Evolutionary conservation across 2,888 invertebrate species (phyloP).

Genomic region (Macrosoma leucophasiata): DNA sequence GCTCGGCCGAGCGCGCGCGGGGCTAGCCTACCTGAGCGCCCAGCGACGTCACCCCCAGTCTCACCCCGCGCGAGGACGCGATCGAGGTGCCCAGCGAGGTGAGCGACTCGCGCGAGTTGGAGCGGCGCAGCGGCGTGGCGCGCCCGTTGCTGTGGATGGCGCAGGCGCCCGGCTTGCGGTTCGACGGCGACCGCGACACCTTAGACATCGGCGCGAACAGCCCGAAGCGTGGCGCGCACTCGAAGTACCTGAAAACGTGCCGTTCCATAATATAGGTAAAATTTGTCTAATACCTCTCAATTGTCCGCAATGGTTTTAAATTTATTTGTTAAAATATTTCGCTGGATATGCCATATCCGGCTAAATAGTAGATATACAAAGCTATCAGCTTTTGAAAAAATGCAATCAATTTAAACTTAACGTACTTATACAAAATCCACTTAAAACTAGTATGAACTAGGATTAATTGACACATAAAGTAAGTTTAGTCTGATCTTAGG

Average conservation of each 20-base stretch:
- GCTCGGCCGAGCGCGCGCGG: constrained; percentile 70
- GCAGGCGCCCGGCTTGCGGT: constrained; percentile 78
- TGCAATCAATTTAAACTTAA: too few species aligned
- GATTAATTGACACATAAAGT: too few species aligned
- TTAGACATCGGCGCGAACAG: constrained; percentile 95
- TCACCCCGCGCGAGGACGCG: constrained; percentile 80
- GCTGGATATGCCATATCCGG: too few species aligned
- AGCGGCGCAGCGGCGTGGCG: constrained; percentile 77
- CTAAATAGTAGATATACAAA: too few species aligned
- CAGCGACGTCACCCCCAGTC: constrained; percentile 84
- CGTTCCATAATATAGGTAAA: too few species aligned
- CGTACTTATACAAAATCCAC: too few species aligned
- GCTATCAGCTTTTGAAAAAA: too few species aligned
- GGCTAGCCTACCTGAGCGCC: constrained; percentile 79
- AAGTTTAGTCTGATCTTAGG: too few species aligned
- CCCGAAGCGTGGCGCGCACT: constrained; percentile 92
- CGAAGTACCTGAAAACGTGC: constrained; percentile 95
- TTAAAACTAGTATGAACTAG: too few species aligned
- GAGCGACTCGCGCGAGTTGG: constrained; percentile 91
- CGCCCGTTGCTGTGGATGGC: constrained; percentile 79
- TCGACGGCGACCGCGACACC: constrained; percentile 89
- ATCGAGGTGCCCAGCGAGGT: constrained; percentile 78
- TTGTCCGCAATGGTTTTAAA: too few species aligned
- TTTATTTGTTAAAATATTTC: too few species aligned
- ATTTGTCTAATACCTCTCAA: too few species aligned